phyloP scores from a whole-genome alignment of 92 coral and sea anemone species.

The Palythoa heliodiscus region DNA sequence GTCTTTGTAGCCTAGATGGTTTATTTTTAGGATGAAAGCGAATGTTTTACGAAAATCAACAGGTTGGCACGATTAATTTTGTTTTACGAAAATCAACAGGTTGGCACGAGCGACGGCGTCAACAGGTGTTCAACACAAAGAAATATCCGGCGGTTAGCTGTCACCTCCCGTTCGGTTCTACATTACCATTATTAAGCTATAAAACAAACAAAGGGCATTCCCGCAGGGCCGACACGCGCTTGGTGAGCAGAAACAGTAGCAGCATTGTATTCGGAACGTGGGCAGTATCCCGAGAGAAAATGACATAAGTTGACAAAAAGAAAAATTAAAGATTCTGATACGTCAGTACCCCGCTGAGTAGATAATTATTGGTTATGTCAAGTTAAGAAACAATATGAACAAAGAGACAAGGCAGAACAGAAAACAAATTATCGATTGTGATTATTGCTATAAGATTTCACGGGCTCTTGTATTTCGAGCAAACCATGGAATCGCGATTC shows the following conservation, averaged over 20 bases:
- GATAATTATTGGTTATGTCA: no score
- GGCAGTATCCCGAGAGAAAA: neutral
- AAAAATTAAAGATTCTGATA: no score
- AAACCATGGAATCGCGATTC: no score
- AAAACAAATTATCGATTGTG: no score
- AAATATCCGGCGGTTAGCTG: neutral
- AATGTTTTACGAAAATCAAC: slow-evolving; percentile 15
- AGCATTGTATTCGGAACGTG: neutral
- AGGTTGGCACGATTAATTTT: slow-evolving; percentile 36
- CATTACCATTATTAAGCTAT: slow-evolving; percentile 15
- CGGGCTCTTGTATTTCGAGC: no score
- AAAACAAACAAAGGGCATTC: neutral
- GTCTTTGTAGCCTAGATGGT: slow-evolving; percentile 5
- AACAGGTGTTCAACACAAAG: slow-evolving; percentile 20
- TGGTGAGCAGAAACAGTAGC: neutral
- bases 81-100: slow-evolving; percentile 19
- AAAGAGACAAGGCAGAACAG: no score
- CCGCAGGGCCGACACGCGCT: neutral
- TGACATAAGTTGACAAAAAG: no score
- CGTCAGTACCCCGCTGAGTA: no score
- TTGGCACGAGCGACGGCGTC: slow-evolving; percentile 16
- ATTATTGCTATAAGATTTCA: no score
- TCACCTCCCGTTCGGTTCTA: slow-evolving; percentile 8
- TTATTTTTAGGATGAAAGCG: slow-evolving; percentile 23
- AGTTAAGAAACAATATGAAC: no score